Conservation (phyloP, 2,888 invertebrate species). For the Sinhomidia bicolor region DNA sequence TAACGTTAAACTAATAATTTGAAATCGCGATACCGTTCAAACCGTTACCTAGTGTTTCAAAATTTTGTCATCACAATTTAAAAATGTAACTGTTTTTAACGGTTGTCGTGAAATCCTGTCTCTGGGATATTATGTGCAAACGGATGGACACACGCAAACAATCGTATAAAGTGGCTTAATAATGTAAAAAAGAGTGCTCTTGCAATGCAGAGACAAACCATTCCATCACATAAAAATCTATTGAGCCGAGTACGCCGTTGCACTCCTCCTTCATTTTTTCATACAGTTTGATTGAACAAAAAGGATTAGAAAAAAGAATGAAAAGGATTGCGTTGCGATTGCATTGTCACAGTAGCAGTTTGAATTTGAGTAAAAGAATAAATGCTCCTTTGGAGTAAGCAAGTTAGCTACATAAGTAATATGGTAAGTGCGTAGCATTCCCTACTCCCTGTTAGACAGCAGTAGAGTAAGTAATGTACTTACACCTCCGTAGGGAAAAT, state of each 20-base stretch:
- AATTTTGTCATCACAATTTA: too few relatives aligned
- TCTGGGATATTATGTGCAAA: too few relatives aligned
- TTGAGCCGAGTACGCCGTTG: constrained; percentile 10
- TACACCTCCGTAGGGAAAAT: constrained; percentile 49
- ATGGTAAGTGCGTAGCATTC: constrained; percentile 16
- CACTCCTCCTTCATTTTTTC: constrained; percentile 33
- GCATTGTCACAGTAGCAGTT: neutral
- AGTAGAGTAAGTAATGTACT: constrained; percentile 44
- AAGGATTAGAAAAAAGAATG: constrained; percentile 15
- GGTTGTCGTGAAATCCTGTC: too few relatives aligned
- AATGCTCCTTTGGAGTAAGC: neutral
- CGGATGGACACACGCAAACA: too few relatives aligned
- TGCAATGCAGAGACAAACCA: neutral
- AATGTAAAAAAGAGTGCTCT: too few relatives aligned
- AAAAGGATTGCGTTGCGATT: constrained; percentile 23
- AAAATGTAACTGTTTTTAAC: too few relatives aligned
- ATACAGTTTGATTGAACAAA: constrained; percentile 41
- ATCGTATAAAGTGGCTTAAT: too few relatives aligned
- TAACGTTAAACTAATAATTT: too few relatives aligned
- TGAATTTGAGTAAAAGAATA: constrained; percentile 8
- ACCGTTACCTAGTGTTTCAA: too few relatives aligned
- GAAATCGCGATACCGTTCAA: too few relatives aligned
- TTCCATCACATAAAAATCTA: neutral
- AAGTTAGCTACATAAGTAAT: constrained; percentile 12
- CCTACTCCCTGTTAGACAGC: neutral